Evolutionary conservation across 2,888 invertebrate genomes (phyloP), one percentile per base, ranked within the genome.

Genomic region (Calliopum simillimum): DNA sequence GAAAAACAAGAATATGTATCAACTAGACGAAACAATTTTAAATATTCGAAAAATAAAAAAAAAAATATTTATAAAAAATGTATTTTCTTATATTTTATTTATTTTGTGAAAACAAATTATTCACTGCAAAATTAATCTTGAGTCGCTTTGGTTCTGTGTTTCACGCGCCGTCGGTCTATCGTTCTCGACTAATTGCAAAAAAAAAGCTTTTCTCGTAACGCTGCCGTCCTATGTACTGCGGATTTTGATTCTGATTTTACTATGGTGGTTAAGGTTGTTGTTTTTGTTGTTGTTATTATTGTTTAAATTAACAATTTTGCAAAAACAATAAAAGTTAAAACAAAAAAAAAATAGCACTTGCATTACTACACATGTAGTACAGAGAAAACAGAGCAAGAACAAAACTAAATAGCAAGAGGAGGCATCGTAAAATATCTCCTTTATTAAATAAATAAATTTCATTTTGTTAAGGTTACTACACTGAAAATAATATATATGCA

Each of bases 171-270:
- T 19, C 16, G 59, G 67, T 21, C 47, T 61, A 23, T 43, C 41
- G 79, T 80, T 78, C 76, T 77, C 74, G 78, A 80, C 80, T 80
- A 77, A 80, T 74, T 76, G 75, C 70, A 74, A 69, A 71, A 73
- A 71, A 73, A 70, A 70, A 79, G 80, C 81, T 80, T 80, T 79
- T 76, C 76, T 65, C 75, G 76, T 56, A n/a, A n/a, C 43, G 41
- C 5, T 59, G 41, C 23, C 19, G 59, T 19, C 1, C 8, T n/a
- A 43, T 58, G 46, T 21, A 66, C 66, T 51, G 49, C 23, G 56
- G n/a, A 61, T 65, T 67, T 55, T n/a, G 4, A 12, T 49, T 43
- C 12, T 70, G 41, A 61, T 58, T 12, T 53, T 6, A 43, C 14
- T 33, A 43, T 44, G 21, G 56, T 55, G 5, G 33, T 49, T 58